These are phyloP conservation scores for Sesamia nonagrioides DNA, from an alignment of 1,140 invertebrate genomes.

Conservation along the genomic window DNA sequence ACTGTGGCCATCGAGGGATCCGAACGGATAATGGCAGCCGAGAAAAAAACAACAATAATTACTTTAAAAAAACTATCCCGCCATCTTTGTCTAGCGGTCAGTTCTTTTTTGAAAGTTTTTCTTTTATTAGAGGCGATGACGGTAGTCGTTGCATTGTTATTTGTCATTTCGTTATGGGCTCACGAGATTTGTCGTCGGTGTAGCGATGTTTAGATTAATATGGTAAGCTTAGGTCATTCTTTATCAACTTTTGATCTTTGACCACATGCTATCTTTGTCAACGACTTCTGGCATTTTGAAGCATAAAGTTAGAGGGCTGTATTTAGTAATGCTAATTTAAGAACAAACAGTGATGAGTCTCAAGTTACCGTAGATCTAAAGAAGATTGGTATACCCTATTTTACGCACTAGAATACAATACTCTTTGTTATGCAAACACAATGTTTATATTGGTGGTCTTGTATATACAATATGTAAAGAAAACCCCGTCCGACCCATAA, in stretches of 20 bases:
- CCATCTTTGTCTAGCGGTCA: slow-evolving; percentile 58
- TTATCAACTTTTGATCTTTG: not conserved
- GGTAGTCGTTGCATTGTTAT: slow-evolving; percentile 45
- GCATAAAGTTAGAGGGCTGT: not conserved
- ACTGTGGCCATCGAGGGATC: slow-evolving; percentile 67
- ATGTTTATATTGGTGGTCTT: too few species aligned
- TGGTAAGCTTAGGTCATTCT: not conserved
- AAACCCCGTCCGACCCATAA: too few species aligned
- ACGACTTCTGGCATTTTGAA: not conserved
- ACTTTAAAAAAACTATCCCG: slow-evolving; percentile 61
- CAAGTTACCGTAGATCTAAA: too few species aligned
- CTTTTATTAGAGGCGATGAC: slow-evolving; percentile 45
- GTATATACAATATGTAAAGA: too few species aligned
- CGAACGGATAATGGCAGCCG: slow-evolving; percentile 72
- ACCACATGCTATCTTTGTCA: not conserved
- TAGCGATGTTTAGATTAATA: slow-evolving; percentile 10
- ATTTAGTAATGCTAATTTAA: not conserved
- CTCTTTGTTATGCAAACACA: too few species aligned
- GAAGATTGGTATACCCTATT: too few species aligned
- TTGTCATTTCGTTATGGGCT: slow-evolving; percentile 41
- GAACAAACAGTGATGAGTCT: not conserved
- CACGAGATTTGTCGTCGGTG: not conserved
- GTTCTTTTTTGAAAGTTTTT: slow-evolving; percentile 38
- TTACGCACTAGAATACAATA: too few species aligned
- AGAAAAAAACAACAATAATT: slow-evolving; percentile 74